These are phyloP conservation scores for Cathartes aura DNA, from an alignment of 2,113 vertebrate species.

Conservation along the genomic window DNA sequence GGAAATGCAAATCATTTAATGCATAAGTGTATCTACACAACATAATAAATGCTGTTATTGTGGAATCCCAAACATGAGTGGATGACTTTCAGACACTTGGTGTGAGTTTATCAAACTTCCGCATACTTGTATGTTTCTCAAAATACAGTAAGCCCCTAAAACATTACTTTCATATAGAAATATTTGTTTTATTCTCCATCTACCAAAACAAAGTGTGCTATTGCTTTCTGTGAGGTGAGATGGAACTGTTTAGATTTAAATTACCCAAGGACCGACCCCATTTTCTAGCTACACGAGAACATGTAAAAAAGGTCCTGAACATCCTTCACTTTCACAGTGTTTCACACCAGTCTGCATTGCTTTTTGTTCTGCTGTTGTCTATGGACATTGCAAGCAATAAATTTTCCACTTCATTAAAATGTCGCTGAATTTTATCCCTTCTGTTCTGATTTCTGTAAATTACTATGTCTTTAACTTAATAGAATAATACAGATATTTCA, in stretches of 20 bases:
- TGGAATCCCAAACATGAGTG: not conserved
- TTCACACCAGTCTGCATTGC: not conserved
- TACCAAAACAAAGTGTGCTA: not conserved
- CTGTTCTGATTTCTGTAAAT: not conserved
- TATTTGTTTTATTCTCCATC: not conserved
- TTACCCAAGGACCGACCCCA: not conserved
- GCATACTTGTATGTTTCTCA: not conserved
- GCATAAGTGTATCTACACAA: accelerated
- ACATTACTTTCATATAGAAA: not conserved
- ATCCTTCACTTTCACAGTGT: not conserved
- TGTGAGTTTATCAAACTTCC: not conserved
- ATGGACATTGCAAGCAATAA: not conserved
- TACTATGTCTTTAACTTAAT: not conserved
- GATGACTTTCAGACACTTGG: not conserved
- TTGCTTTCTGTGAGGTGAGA: not conserved
- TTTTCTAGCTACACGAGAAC: not conserved
- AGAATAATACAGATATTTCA: not conserved
- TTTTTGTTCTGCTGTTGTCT: not conserved
- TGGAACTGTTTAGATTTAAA: not conserved
- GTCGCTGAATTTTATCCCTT: not conserved
- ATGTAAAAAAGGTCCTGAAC: not conserved
- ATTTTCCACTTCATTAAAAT: not conserved
- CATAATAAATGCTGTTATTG: not conserved
- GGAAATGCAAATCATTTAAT: not conserved
- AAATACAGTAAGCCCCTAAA: not conserved